These are phyloP conservation scores for Eristalis arbustorum DNA, from an alignment of 2,888 invertebrate genomes.

Conservation along the genomic window DNA sequence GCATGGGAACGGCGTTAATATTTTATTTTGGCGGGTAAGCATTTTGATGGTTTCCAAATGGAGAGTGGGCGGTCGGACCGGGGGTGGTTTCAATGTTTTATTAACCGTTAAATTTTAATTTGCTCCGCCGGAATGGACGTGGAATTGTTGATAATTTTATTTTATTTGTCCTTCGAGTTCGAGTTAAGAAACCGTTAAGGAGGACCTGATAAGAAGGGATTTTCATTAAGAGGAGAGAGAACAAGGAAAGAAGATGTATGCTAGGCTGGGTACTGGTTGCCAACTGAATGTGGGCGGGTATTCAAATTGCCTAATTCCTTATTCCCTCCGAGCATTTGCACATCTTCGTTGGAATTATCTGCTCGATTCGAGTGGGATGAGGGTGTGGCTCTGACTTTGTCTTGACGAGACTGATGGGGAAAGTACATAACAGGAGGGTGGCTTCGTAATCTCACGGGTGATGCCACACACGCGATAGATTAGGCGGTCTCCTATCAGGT, in stretches of 20 bases:
- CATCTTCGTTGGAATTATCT: background rate
- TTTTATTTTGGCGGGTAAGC: conserved; percentile 18
- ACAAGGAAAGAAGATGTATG: background rate
- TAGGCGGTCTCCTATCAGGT: background rate
- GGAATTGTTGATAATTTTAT: conserved; percentile 18
- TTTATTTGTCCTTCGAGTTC: conserved; percentile 11
- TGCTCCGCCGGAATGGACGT: conserved; percentile 10
- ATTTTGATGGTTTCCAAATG: conserved; percentile 41
- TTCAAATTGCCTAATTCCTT: background rate
- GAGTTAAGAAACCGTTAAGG: background rate
- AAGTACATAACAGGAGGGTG: background rate
- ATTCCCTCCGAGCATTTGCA: background rate
- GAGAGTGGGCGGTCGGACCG: background rate
- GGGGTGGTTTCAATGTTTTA: conserved; percentile 32
- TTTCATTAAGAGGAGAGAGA: background rate
- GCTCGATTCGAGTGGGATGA: background rate
- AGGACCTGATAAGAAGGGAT: background rate
- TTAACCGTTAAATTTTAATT: conserved; percentile 55
- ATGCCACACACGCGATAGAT: background rate
- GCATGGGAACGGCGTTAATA: conserved; percentile 32
- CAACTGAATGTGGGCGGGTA: background rate
- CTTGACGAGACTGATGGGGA: background rate
- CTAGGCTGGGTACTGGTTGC: background rate
- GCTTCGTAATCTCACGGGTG: background rate
- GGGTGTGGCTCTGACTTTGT: background rate